phyloP scores from a whole-genome alignment of 2,888 invertebrate species.

The Pseudanteris insignis region DNA sequence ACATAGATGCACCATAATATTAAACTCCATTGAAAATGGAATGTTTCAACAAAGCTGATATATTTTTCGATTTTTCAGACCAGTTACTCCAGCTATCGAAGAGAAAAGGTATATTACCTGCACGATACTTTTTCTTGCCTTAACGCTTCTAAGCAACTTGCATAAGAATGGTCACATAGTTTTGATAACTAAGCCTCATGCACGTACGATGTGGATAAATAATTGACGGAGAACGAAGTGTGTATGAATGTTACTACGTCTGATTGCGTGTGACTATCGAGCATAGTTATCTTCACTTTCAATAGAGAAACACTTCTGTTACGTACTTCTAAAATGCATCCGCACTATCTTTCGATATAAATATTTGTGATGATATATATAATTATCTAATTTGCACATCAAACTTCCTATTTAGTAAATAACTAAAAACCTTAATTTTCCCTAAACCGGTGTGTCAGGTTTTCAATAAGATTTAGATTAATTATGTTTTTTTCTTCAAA shows the following conservation, averaged over 20 bases:
- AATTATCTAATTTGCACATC: too few species aligned
- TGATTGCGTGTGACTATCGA: neutral
- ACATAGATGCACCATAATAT: constrained; percentile 31
- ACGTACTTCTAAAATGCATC: too few species aligned
- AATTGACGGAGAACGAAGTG: neutral
- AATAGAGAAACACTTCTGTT: too few species aligned
- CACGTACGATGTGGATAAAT: constrained; percentile 26
- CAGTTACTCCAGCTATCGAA: constrained; percentile 55
- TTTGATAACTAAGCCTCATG: constrained; percentile 37
- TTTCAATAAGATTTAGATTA: too few species aligned
- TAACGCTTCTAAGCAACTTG: constrained; percentile 44
- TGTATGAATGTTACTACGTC: constrained; percentile 1
- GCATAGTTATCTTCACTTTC: too few species aligned
- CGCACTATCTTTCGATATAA: too few species aligned
- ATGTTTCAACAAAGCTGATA: constrained; percentile 40
- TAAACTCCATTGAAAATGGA: constrained; percentile 13
- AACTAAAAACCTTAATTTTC: too few species aligned
- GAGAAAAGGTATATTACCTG: constrained; percentile 53
- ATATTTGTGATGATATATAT: too few species aligned
- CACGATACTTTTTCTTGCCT: constrained; percentile 49
- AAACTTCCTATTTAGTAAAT: too few species aligned
- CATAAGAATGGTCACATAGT: constrained; percentile 46
- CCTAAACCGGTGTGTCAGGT: too few species aligned
- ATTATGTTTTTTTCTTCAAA: too few species aligned
- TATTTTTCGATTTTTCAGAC: constrained; percentile 52